Conservation (phyloP, 2,113 vertebrate species). For the Diphyllodes magnificus region DNA sequence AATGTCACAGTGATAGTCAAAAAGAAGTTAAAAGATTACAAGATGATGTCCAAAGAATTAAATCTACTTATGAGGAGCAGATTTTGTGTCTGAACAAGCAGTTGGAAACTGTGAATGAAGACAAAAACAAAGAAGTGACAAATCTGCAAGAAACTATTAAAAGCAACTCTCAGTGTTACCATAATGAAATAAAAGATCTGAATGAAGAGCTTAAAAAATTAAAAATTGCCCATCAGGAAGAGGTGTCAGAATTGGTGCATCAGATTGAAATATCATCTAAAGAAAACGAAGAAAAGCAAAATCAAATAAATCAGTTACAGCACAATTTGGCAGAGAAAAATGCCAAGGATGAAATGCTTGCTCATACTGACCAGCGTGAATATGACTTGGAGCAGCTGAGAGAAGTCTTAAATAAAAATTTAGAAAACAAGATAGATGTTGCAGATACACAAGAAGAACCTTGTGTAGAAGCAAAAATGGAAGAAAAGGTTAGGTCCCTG, state of each 20-base stretch:
- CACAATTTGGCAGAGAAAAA: conserved; percentile 74
- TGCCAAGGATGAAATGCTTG: conserved; percentile 56
- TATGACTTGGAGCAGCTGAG: conserved; percentile 48
- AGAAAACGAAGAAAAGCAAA: conserved; percentile 78
- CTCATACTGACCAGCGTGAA: conserved; percentile 73
- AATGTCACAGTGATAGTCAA: conserved; percentile 47
- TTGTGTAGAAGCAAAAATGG: conserved; percentile 22
- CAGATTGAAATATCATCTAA: conserved; percentile 65
- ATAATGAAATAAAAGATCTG: conserved; percentile 77
- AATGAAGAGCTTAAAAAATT: conserved; percentile 77
- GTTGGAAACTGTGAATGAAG: conserved; percentile 66
- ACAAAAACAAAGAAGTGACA: conserved; percentile 68
- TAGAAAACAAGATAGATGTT: not conserved
- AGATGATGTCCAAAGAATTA: conserved; percentile 67
- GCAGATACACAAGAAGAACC: not conserved
- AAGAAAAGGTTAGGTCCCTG: conserved; percentile 70
- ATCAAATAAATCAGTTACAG: conserved; percentile 73
- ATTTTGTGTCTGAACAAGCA: conserved; percentile 74
- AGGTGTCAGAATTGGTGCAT: conserved; percentile 78
- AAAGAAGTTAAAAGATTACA: conserved; percentile 61
- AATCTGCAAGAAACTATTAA: conserved; percentile 76
- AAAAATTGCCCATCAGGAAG: conserved; percentile 76
- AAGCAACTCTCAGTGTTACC: conserved; percentile 72
- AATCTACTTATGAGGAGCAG: conserved; percentile 71
- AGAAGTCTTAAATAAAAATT: conserved; percentile 20